These are phyloP conservation scores for Rhamphomyia laevipes DNA, from an alignment of 2,888 invertebrate species.

Conservation along the genomic window DNA sequence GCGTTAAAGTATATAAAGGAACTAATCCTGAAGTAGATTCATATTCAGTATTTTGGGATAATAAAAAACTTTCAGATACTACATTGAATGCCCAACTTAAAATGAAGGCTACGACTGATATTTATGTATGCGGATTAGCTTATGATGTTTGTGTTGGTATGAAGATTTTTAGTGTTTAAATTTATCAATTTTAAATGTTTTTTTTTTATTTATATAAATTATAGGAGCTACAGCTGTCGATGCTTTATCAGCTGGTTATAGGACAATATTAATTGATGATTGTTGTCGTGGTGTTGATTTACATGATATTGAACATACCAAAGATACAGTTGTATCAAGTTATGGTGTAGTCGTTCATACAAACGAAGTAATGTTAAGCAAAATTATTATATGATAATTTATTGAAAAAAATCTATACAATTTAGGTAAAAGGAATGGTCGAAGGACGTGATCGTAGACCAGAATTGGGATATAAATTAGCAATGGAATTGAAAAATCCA, in stretches of 20 bases:
- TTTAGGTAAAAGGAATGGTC: constrained; percentile 71
- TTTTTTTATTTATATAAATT: no score
- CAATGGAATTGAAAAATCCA: constrained; percentile 64
- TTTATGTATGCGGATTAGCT: constrained; percentile 89
- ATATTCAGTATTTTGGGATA: constrained; percentile 98
- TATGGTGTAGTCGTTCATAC: constrained; percentile 74
- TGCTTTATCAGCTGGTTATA: constrained; percentile 80
- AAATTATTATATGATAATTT: background rate
- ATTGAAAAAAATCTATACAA: no score
- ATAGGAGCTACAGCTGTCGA: constrained; percentile 80
- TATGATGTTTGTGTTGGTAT: constrained; percentile 89
- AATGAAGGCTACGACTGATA: constrained; percentile 71
- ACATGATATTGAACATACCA: constrained; percentile 73
- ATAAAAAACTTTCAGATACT: constrained; percentile 82
- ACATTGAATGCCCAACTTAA: constrained; percentile 70
- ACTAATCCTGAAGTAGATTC: constrained; percentile 92
- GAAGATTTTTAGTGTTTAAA: constrained; percentile 18
- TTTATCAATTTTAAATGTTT: background rate
- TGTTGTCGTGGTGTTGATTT: constrained; percentile 81
- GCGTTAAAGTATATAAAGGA: constrained; percentile 79
- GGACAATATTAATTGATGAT: constrained; percentile 80
- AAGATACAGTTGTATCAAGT: constrained; percentile 58
- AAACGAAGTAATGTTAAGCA: constrained; percentile 43
- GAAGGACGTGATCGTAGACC: constrained; percentile 77
- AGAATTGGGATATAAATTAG: constrained; percentile 78